Conservation (phyloP, 2,113 vertebrate genomes). For the Paramormyrops kingsleyae region DNA sequence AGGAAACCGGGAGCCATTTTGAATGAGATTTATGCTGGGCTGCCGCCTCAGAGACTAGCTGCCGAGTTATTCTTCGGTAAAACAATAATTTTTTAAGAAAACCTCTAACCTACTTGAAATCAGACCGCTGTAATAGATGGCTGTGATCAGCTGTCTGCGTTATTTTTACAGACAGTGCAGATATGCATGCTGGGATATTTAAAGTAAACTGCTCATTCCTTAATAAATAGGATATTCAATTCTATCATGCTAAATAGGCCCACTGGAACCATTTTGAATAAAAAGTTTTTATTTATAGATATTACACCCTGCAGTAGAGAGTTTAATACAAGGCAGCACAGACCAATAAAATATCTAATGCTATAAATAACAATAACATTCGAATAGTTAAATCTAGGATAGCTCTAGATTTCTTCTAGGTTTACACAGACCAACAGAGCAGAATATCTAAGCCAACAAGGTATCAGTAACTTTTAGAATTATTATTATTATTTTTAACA, state of each 20-base stretch:
- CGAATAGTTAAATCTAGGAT: not conserved
- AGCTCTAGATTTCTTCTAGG: not conserved
- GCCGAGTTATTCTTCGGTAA: not conserved
- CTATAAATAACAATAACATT: not conserved
- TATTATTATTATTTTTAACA: not conserved
- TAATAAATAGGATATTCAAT: not conserved
- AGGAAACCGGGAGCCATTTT: conserved; percentile 2
- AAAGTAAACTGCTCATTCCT: not conserved
- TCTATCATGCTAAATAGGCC: not conserved
- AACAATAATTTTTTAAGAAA: not conserved
- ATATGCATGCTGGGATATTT: not conserved
- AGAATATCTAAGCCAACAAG: not conserved
- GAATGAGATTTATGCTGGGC: not conserved
- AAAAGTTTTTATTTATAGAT: not conserved
- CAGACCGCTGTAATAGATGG: not conserved
- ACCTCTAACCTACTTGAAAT: not conserved
- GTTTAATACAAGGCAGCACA: not conserved
- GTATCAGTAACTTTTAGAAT: not conserved
- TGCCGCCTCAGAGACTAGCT: too few species aligned
- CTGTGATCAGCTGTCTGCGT: not conserved
- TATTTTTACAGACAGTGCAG: not conserved
- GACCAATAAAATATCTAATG: not conserved
- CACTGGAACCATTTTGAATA: not conserved
- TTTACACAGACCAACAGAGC: not conserved
- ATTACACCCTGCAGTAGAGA: not conserved